These are phyloP conservation scores for Peucedramus taeniatus DNA, from an alignment of 2,113 vertebrate genomes.

Conservation along the genomic window DNA sequence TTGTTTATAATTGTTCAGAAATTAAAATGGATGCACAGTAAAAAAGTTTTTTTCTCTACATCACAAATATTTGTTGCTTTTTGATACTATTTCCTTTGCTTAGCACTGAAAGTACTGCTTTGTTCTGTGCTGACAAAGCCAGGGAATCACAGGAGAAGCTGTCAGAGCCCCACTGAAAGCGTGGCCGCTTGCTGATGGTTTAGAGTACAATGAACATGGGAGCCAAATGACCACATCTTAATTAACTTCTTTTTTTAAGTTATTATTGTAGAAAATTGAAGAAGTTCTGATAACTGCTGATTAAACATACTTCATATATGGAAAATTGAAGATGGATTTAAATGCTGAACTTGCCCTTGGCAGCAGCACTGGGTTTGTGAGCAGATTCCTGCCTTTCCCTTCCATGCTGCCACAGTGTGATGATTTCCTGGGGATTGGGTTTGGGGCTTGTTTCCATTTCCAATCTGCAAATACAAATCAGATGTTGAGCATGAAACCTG, in stretches of 20 bases:
- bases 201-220: not conserved
- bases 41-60: not conserved
- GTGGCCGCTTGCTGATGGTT: not conserved
- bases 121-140: not conserved
- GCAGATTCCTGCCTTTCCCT: not conserved
- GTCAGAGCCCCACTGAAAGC: not conserved
- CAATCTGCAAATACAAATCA: not conserved
- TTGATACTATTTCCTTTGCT: not conserved
- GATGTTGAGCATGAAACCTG: not conserved
- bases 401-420: fast-evolving
- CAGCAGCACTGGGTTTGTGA: not conserved
- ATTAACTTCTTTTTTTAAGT: not conserved
- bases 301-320: not conserved
- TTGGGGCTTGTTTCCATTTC: not conserved
- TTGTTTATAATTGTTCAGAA: not conserved
- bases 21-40: not conserved
- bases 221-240: not conserved
- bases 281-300: not conserved
- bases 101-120: not conserved
- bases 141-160: not conserved
- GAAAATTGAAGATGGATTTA: not conserved
- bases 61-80: not conserved
- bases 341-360: not conserved
- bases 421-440: not conserved
- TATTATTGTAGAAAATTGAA: not conserved